Evolutionary conservation across 2,888 invertebrate genomes (phyloP), one percentile per base, ranked within the genome.

Genomic region (Epirrita christyi): DNA sequence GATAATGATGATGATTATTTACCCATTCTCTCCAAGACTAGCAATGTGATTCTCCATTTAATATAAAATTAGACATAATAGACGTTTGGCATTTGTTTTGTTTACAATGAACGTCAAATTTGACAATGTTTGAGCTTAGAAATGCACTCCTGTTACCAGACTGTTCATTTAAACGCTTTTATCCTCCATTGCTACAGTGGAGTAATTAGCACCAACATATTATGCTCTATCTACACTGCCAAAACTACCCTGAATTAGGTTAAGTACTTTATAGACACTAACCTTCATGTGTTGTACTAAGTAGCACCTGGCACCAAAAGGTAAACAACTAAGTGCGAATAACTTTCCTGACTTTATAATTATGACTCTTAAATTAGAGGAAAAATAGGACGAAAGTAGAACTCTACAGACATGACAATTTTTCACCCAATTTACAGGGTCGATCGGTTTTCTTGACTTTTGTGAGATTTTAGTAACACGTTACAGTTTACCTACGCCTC

Each of bases 191-290:
- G 32, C 32, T 8, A 32, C 8, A 32, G 32, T 32, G 32, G 32
- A 7, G 13, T 38, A 38, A 0, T 69, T 65, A 6, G 58, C 52
- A 7, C 49, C 55, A 7, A 53, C 15, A 13, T n/a, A n/a, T n/a
- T n/a, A n/a, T 61, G 50, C 3, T 21, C 21, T 21, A 4, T 63
- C 63, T 8, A 64, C 45, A 0, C 11, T 38, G 38, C 14, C 38
- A 14, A 14, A 38, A 38, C 38, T 14, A 38, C 36, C 11, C 3
- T 2, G 11, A 38, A 38, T 14, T 38, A 14, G 38, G 40, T 64
- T 49, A 32, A 49, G 27, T n/a, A 49, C 48, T 49, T 48, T 49
- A 49, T 41, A 49, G 60, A 15, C 48, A 32, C 48, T 43, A 55
- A 55, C 44, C 34, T 55, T 55, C 21, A 40, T 36, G 44, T 41